Evolutionary conservation across 2,113 vertebrate genomes (phyloP).

Genomic region (Dinomys branickii): DNA sequence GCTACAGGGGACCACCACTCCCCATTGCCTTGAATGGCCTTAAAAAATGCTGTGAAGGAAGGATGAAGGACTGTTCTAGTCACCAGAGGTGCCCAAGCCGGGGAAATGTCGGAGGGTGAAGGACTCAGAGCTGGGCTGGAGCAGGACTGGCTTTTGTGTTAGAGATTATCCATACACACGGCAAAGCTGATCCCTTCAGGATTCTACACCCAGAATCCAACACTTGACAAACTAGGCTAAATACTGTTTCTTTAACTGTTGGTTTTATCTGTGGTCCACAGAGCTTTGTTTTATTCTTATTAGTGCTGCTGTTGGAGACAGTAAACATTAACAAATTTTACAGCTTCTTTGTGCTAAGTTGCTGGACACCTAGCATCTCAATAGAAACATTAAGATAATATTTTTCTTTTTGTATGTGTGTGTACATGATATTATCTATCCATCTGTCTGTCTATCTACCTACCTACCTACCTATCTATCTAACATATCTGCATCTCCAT

Average conservation of each 20-base stretch:
- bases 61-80: background rate
- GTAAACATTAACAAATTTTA: background rate
- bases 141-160: background rate
- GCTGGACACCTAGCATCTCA: background rate
- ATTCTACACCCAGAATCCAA: background rate
- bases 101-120: background rate
- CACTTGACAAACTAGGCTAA: background rate
- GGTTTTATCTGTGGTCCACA: background rate
- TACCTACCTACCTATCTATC: too few relatives aligned
- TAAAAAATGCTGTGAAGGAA: background rate
- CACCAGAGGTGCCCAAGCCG: background rate
- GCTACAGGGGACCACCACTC: too few relatives aligned
- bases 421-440: background rate
- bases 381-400: background rate
- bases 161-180: background rate
- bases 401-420: slow-evolving; percentile 2
- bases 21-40: background rate
- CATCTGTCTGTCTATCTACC: background rate
- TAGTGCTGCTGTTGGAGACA: background rate
- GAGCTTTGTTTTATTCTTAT: background rate
- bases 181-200: background rate
- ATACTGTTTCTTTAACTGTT: background rate
- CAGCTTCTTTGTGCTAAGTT: slow-evolving; percentile 25
- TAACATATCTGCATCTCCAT: too few relatives aligned
- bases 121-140: background rate